Conservation (phyloP, 2,888 invertebrate genomes). For the Rhamphomyia laevipes region DNA sequence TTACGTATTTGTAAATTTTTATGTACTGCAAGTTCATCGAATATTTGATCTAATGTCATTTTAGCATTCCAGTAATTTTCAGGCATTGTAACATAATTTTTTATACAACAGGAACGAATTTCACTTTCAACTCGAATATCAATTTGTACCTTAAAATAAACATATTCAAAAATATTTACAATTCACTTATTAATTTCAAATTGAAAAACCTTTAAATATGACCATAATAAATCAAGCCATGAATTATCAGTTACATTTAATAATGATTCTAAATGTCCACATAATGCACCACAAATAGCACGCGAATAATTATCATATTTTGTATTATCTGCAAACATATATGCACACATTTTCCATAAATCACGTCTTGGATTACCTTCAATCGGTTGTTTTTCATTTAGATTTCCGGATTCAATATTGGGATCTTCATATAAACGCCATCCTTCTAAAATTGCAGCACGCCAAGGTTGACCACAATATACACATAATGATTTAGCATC, state of each 20-base stretch:
- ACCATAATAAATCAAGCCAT: slow-evolving; percentile 90
- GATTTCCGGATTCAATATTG: slow-evolving; percentile 47
- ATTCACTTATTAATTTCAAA: too few species aligned
- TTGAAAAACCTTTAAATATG: slow-evolving; percentile 48
- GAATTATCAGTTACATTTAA: slow-evolving; percentile 59
- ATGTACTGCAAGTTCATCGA: slow-evolving; percentile 52
- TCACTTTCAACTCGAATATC: slow-evolving; percentile 77
- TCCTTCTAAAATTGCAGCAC: slow-evolving; percentile 81
- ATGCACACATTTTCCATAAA: slow-evolving; percentile 64
- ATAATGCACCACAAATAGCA: slow-evolving; percentile 65
- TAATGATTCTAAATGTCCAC: slow-evolving; percentile 71
- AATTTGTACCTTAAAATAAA: slow-evolving; percentile 61
- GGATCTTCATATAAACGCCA: slow-evolving; percentile 83
- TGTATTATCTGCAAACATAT: slow-evolving; percentile 45
- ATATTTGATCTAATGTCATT: slow-evolving; percentile 54
- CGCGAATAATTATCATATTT: slow-evolving; percentile 45
- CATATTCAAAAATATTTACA: too few species aligned
- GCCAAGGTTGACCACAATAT: slow-evolving; percentile 83
- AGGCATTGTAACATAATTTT: slow-evolving; percentile 45
- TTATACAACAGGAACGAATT: slow-evolving; percentile 47
- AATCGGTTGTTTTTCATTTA: slow-evolving; percentile 40
- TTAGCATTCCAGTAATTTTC: slow-evolving; percentile 60
- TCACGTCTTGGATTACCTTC: slow-evolving; percentile 76
- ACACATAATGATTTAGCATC: slow-evolving; percentile 74
- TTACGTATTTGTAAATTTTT: slow-evolving; percentile 42